Percentiles rank a stretch among this genome's conserved stretches.
Conservation (phyloP, 35 echinoderm and acorn worm genomes). For the Eucidaris tribuloides region DNA sequence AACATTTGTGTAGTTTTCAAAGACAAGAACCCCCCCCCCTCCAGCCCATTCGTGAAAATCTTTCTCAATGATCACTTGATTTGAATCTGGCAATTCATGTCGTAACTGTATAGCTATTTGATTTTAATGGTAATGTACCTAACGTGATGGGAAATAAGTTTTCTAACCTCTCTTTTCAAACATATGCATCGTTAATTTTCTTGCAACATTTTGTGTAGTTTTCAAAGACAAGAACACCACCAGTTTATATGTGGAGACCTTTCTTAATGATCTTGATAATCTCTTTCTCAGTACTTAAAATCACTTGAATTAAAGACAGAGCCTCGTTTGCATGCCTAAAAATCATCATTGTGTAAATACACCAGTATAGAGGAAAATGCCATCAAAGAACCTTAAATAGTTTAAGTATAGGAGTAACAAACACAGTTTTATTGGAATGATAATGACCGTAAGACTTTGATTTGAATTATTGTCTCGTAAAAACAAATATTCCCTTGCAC, state of each 20-base stretch:
- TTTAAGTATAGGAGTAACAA: too few species aligned
- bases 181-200: neutral
- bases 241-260: constrained; percentile 78
- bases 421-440: too few species aligned
- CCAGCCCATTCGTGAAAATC: constrained; percentile 77
- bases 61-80: constrained; percentile 51
- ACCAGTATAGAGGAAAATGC: too few species aligned
- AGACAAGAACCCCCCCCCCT: constrained; percentile 90
- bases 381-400: too few species aligned
- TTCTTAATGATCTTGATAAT: constrained; percentile 69
- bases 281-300: too few species aligned
- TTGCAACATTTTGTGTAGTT: constrained; percentile 44
- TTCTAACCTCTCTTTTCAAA: too few species aligned
- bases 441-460: too few species aligned
- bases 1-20: constrained; percentile 83
- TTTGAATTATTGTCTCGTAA: too few species aligned
- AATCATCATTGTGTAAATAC: too few species aligned
- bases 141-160: neutral
- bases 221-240: constrained; percentile 93
- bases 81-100: neutral
- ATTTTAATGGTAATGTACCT: neutral
- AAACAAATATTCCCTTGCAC: too few species aligned
- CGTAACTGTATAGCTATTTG: neutral
- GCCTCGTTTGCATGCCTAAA: too few species aligned
- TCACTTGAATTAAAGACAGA: too few species aligned